Conservation (phyloP, 2,797 vertebrate species). For the Sparidentex hasta region DNA sequence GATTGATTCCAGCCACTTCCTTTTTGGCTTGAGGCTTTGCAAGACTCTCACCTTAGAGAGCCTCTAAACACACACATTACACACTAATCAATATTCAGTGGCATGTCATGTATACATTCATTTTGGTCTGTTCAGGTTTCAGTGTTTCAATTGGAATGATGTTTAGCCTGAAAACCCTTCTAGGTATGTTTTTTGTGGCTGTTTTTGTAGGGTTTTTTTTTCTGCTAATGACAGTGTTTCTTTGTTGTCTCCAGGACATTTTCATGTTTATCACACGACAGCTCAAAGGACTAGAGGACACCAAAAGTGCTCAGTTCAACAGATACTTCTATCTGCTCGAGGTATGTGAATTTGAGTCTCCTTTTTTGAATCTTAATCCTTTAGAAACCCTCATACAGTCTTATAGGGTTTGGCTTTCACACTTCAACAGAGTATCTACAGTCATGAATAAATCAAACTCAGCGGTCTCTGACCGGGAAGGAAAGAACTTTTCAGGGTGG, state of each 20-base stretch:
- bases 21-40: conserved; percentile 1
- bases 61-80: not conserved
- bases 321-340: conserved; percentile 99
- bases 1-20: not conserved
- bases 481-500: not conserved
- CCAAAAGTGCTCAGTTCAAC: conserved; percentile 99
- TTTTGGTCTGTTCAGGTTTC: not conserved
- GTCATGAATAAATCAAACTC: not conserved
- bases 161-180: not conserved
- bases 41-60: not conserved
- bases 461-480: too few species aligned
- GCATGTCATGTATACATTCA: not conserved
- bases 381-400: not conserved
- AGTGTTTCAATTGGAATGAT: not conserved
- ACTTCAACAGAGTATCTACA: not conserved
- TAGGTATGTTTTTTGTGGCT: not conserved
- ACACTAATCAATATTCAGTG: not conserved
- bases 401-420: not conserved
- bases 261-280: conserved; percentile 99
- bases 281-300: conserved; percentile 97
- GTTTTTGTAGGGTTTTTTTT: not conserved
- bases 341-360: conserved; percentile 80
- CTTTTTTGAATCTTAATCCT: not conserved
- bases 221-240: conserved; percentile 1
- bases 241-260: conserved; percentile 90